Percentiles rank a stretch among this genome's conserved stretches.
These are phyloP conservation scores for Serranus cabrilla DNA, from an alignment of 2,797 vertebrate species.

Conservation along the genomic window DNA sequence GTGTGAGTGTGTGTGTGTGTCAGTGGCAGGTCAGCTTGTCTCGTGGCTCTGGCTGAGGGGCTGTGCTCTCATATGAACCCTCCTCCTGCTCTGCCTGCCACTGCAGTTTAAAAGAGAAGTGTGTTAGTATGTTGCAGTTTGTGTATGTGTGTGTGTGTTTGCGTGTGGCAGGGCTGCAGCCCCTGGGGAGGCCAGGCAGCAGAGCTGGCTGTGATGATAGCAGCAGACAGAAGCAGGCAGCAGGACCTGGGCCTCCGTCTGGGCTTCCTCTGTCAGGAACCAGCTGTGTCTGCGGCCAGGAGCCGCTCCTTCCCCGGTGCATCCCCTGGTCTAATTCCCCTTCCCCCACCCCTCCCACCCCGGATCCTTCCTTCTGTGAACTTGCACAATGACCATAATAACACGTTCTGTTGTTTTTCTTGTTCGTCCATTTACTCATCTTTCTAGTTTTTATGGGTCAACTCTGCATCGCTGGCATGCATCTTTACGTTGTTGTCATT, in stretches of 20 bases:
- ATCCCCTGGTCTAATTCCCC: slow-evolving; percentile 26
- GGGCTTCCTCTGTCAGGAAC: slow-evolving; percentile 92
- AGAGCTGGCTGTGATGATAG: slow-evolving; percentile 83
- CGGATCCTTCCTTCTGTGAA: slow-evolving; percentile 46
- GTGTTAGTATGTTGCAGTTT: slow-evolving; percentile 50
- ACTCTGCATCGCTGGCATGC: not conserved
- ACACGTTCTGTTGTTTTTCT: not conserved
- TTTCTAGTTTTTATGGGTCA: not conserved
- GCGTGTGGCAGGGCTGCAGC: slow-evolving; percentile 67
- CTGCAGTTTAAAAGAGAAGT: slow-evolving; percentile 68
- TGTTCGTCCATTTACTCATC: not conserved
- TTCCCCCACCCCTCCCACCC: slow-evolving; percentile 6
- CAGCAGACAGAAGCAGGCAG: slow-evolving; percentile 69
- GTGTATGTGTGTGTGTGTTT: slow-evolving; percentile 36
- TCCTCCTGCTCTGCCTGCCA: slow-evolving; percentile 70
- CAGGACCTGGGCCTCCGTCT: slow-evolving; percentile 80
- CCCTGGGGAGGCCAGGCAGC: slow-evolving; percentile 83
- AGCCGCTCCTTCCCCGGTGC: slow-evolving; percentile 59
- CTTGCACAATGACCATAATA: slow-evolving; percentile 24
- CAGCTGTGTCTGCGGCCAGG: slow-evolving; percentile 88
- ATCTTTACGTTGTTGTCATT: not conserved
- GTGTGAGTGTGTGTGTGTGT: slow-evolving; percentile 55
- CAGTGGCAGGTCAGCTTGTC: slow-evolving; percentile 73
- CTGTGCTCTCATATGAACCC: slow-evolving; percentile 76
- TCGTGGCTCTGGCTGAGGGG: slow-evolving; percentile 72